Percentiles rank a stretch among this genome's conserved stretches.
phyloP scores from a whole-genome alignment of 2,888 invertebrate species.

The Cordylochernes scorpioides region DNA sequence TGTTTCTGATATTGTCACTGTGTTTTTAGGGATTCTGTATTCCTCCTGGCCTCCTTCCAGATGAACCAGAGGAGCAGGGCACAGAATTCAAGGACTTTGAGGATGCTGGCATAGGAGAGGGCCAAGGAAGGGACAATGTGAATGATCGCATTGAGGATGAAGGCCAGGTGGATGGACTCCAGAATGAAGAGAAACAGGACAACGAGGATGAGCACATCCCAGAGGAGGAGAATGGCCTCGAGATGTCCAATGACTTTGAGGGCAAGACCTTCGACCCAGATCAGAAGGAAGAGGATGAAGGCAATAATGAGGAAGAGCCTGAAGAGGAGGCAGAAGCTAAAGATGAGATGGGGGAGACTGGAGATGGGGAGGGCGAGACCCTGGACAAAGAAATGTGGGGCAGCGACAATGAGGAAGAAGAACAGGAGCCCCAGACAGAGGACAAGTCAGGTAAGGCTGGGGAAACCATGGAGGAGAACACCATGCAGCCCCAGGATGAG shows the following conservation, averaged over 20 bases:
- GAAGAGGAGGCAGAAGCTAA: conserved; percentile 50
- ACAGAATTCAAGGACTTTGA: conserved; percentile 26
- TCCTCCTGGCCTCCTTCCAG: conserved; percentile 49
- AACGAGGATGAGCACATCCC: conserved; percentile 29
- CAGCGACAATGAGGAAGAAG: conserved; percentile 44
- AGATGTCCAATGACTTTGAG: conserved; percentile 88
- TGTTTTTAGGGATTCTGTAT: conserved; percentile 57
- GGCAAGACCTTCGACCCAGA: conserved; percentile 44
- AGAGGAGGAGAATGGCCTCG: conserved; percentile 70
- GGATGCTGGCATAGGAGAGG: conserved; percentile 73
- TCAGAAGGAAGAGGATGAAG: conserved; percentile 35
- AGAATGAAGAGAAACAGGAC: conserved; percentile 42
- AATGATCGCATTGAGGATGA: conserved; percentile 65
- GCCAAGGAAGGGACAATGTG: conserved; percentile 74
- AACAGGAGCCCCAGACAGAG: conserved; percentile 27
- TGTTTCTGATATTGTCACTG: no score
- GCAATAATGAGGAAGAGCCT: conserved; percentile 34
- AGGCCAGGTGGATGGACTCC: conserved; percentile 73
- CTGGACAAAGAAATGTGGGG: conserved; percentile 31
- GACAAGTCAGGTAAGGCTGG: conserved; percentile 21
- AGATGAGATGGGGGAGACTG: conserved; percentile 88
- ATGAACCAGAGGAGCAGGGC: conserved; percentile 21
- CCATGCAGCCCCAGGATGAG: conserved; percentile 50
- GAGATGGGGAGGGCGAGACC: conserved; percentile 46
- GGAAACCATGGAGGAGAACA: no score